Evolutionary conservation across 53 echinoderm and acorn worm genomes (phyloP).

Genomic region (Pentamera pediparva): DNA sequence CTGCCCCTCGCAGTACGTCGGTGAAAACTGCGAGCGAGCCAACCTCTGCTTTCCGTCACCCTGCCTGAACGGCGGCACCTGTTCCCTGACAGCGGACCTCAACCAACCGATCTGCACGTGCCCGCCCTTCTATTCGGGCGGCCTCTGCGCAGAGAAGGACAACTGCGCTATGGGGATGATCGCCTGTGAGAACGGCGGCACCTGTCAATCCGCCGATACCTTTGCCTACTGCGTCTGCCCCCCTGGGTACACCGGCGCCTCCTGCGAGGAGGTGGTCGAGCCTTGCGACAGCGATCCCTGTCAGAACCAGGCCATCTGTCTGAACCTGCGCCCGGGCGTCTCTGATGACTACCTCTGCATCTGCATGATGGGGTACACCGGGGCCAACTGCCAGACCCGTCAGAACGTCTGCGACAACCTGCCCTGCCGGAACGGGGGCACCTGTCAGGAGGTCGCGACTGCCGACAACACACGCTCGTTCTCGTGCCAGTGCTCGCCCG

Average conservation of each 20-base stretch:
- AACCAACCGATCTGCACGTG: neutral
- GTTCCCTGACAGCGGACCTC: neutral
- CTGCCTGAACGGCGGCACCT: neutral
- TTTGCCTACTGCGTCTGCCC: conserved; percentile 21
- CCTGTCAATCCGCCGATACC: conserved; percentile 2
- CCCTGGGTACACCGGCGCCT: conserved; percentile 21
- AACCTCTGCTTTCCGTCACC: conserved; percentile 18
- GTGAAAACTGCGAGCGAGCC: neutral
- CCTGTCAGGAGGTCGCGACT: neutral
- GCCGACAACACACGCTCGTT: neutral
- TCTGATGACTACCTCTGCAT: neutral
- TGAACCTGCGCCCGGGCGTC: neutral
- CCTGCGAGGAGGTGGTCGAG: conserved; percentile 3
- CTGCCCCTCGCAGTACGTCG: neutral
- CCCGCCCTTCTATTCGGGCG: neutral
- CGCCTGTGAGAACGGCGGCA: conserved; percentile 27
- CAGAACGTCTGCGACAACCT: conserved; percentile 17
- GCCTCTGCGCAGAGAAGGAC: neutral
- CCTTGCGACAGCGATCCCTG: neutral
- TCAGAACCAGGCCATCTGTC: neutral
- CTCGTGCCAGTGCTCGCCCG: neutral
- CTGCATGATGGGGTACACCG: conserved; percentile 6
- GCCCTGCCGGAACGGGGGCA: conserved; percentile 11
- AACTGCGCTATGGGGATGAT: neutral
- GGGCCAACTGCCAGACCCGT: neutral